phyloP scores from a whole-genome alignment of 2,888 invertebrate genomes.

The Tachina grossa region DNA sequence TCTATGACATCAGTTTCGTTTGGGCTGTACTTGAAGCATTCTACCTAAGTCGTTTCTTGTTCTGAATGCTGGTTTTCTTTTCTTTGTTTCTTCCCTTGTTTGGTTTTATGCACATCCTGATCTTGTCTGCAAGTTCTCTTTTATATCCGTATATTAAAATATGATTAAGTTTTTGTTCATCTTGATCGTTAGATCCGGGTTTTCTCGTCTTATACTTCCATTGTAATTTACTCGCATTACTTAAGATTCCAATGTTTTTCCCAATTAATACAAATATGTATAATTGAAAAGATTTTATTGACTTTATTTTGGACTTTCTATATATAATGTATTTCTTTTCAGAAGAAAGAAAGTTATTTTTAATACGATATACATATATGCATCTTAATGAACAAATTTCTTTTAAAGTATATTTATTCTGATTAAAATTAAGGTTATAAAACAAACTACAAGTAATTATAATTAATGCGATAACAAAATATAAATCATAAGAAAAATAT shows the following conservation, averaged over 20 bases:
- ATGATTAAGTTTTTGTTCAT: too few relatives aligned
- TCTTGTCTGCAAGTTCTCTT: too few relatives aligned
- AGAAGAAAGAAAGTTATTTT: constrained; percentile 48
- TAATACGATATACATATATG: constrained; percentile 37
- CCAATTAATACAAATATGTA: constrained; percentile 1
- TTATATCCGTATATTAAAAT: too few relatives aligned
- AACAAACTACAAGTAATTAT: constrained; percentile 59
- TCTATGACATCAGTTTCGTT: too few relatives aligned
- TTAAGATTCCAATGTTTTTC: background rate
- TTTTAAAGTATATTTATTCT: constrained; percentile 42
- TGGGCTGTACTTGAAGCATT: too few relatives aligned
- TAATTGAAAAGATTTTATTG: constrained; percentile 37
- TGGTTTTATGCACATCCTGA: too few relatives aligned
- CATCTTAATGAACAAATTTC: constrained; percentile 61
- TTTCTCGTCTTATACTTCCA: too few relatives aligned
- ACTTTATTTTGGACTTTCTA: constrained; percentile 53
- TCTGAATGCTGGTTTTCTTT: too few relatives aligned
- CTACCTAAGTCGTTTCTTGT: too few relatives aligned
- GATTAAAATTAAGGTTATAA: constrained; percentile 41
- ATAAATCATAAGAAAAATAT: constrained; percentile 58
- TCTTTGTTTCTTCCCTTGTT: too few relatives aligned
- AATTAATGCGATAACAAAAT: constrained; percentile 64
- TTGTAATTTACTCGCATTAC: background rate
- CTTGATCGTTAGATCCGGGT: too few relatives aligned
- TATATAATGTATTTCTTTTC: constrained; percentile 26